These are phyloP conservation scores for Ciconia nigra DNA, from an alignment of 2,797 vertebrate genomes.

Conservation along the genomic window DNA sequence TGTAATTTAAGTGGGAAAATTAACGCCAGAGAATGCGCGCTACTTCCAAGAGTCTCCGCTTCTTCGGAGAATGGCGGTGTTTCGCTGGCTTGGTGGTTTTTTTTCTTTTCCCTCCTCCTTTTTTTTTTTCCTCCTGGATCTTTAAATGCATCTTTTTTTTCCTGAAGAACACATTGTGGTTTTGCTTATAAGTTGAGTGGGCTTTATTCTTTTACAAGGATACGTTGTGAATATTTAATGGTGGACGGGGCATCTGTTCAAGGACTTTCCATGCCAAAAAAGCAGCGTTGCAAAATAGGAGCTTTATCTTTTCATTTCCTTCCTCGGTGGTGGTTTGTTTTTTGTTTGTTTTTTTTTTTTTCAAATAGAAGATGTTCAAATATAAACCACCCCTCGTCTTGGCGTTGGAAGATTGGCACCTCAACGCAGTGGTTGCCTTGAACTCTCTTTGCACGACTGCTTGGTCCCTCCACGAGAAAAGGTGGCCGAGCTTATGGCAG, in stretches of 20 bases:
- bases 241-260: slow-evolving; percentile 56
- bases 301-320: slow-evolving; percentile 43
- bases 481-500: not conserved
- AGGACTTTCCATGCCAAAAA: slow-evolving; percentile 47
- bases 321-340: not conserved
- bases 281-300: slow-evolving; percentile 21
- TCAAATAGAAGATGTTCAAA: not conserved
- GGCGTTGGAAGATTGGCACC: slow-evolving; percentile 26
- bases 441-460: not conserved
- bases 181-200: slow-evolving; percentile 38
- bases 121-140: not conserved
- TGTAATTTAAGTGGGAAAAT: slow-evolving; percentile 85
- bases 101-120: not conserved
- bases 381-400: not conserved
- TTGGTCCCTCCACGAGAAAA: not conserved
- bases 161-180: slow-evolving; percentile 5
- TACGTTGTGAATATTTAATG: slow-evolving; percentile 68
- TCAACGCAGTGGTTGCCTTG: not conserved
- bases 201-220: slow-evolving; percentile 59
- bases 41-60: slow-evolving; percentile 76
- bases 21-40: slow-evolving; percentile 74
- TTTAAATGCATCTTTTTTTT: not conserved
- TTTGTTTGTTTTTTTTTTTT: not conserved
- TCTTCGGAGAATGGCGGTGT: not conserved
- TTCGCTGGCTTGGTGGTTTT: not conserved